Conservation (phyloP, 2,888 invertebrate species). For the Caenorhabditis uteleia region DNA sequence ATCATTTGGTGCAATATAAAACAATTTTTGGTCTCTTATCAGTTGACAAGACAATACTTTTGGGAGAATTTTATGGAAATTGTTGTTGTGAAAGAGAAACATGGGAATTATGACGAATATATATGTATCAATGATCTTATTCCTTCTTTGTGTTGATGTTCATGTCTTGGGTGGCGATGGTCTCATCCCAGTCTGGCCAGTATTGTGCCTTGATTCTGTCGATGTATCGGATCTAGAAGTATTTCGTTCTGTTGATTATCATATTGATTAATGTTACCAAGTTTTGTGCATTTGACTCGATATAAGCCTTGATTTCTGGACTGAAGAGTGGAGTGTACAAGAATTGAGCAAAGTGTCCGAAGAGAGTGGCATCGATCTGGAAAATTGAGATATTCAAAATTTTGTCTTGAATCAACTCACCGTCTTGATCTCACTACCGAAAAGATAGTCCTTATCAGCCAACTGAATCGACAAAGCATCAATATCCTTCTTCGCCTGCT, state of each 20-base stretch:
- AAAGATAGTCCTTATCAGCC: slow-evolving; percentile 62
- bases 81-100: too few relatives aligned
- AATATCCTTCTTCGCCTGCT: slow-evolving; percentile 69
- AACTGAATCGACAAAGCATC: slow-evolving; percentile 69
- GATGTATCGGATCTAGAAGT: slow-evolving; percentile 42
- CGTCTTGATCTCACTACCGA: slow-evolving; percentile 50
- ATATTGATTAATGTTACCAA: slow-evolving; percentile 34
- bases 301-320: slow-evolving; percentile 83
- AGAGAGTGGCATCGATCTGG: slow-evolving; percentile 82
- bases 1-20: too few relatives aligned
- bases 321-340: slow-evolving; percentile 89
- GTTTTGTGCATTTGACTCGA: slow-evolving; percentile 53
- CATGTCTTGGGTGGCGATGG: slow-evolving; percentile 41
- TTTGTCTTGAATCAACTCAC: slow-evolving; percentile 19
- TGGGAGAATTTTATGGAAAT: too few relatives aligned
- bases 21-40: too few relatives aligned
- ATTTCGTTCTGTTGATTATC: too few relatives aligned
- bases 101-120: too few relatives aligned
- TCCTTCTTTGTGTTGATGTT: slow-evolving; percentile 28
- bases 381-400: slow-evolving; percentile 11
- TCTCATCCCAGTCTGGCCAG: slow-evolving; percentile 66
- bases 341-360: slow-evolving; percentile 88
- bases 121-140: too few relatives aligned
- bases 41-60: too few relatives aligned
- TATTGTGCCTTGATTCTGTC: slow-evolving; percentile 59